Percentiles rank a stretch among this genome's conserved stretches.
Conservation (phyloP, 2,888 invertebrate genomes). For the Syrista parreyssii region DNA sequence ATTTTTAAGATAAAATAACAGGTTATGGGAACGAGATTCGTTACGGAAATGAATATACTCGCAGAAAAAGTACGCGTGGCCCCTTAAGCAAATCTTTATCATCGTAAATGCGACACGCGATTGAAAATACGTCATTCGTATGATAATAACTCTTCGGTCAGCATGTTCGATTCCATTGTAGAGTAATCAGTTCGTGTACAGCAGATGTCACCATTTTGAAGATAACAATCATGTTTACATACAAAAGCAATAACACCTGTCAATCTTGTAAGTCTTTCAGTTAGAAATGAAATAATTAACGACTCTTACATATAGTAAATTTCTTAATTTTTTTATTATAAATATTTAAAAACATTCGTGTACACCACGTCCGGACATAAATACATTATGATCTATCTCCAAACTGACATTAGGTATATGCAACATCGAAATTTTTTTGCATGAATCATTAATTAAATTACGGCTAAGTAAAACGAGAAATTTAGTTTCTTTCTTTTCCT, state of each 20-base stretch:
- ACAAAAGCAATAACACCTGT: background rate
- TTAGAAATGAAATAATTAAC: background rate
- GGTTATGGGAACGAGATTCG: background rate
- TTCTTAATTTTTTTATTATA: conserved; percentile 56
- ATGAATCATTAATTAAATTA: conserved; percentile 33
- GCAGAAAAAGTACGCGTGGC: background rate
- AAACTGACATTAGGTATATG: conserved; percentile 34
- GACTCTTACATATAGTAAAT: conserved; percentile 26
- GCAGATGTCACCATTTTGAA: background rate
- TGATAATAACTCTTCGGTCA: background rate
- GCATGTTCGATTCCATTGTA: background rate
- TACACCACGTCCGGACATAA: conserved; percentile 44
- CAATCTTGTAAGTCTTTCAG: background rate
- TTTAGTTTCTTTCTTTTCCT: background rate
- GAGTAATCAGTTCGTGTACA: background rate
- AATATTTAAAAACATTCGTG: conserved; percentile 60
- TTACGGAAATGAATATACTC: background rate
- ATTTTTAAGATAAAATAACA: background rate
- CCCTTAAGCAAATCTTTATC: background rate
- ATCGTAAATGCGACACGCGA: background rate
- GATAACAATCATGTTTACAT: background rate
- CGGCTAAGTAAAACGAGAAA: conserved; percentile 27
- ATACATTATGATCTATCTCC: conserved; percentile 41
- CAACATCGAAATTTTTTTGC: conserved; percentile 7
- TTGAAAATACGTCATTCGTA: background rate